A percentile compares a stretch with the other conserved stretches of the same genome.
Evolutionary conservation across 92 coral and sea anemone genomes (phyloP).

Genomic region (Pocillopora meandrina): DNA sequence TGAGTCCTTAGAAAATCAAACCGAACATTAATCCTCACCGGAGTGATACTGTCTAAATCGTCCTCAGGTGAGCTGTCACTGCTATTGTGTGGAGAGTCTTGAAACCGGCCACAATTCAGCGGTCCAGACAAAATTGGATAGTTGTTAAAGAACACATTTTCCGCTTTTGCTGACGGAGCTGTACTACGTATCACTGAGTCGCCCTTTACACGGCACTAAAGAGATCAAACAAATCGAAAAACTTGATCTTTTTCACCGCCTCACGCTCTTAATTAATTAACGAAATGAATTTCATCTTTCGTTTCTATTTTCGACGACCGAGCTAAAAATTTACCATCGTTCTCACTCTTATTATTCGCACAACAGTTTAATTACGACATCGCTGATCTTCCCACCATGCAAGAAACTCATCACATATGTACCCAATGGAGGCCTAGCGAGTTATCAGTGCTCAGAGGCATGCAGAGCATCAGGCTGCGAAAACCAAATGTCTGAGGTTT

Average conservation of each 20-base stretch:
- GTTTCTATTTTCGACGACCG: too few species aligned
- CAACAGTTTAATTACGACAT: too few species aligned
- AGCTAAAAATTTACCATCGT: too few species aligned
- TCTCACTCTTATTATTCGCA: too few species aligned
- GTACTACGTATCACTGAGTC: slow-evolving; percentile 18
- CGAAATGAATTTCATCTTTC: too few species aligned
- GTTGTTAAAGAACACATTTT: slow-evolving; percentile 1
- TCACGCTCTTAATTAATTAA: too few species aligned
- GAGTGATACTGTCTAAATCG: slow-evolving; percentile 30
- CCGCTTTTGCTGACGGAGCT: not conserved
- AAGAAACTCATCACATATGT: too few species aligned
- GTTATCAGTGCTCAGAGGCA: too few species aligned
- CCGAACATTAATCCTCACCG: slow-evolving; percentile 14
- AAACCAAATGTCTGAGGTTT: too few species aligned
- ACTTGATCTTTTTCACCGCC: not conserved
- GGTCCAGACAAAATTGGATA: not conserved
- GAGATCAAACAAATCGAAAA: not conserved
- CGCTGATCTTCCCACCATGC: too few species aligned
- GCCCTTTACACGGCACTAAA: not conserved
- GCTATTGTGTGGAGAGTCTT: slow-evolving; percentile 34
- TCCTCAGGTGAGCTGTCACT: slow-evolving; percentile 36
- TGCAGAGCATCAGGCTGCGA: too few species aligned
- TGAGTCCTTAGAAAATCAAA: not conserved
- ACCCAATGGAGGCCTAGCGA: too few species aligned
- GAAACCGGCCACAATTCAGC: slow-evolving; percentile 2